Evolutionary conservation across 2,888 invertebrate species (phyloP), one percentile per base, ranked within the genome.

Genomic region (Fissipunctia ypsillon): DNA sequence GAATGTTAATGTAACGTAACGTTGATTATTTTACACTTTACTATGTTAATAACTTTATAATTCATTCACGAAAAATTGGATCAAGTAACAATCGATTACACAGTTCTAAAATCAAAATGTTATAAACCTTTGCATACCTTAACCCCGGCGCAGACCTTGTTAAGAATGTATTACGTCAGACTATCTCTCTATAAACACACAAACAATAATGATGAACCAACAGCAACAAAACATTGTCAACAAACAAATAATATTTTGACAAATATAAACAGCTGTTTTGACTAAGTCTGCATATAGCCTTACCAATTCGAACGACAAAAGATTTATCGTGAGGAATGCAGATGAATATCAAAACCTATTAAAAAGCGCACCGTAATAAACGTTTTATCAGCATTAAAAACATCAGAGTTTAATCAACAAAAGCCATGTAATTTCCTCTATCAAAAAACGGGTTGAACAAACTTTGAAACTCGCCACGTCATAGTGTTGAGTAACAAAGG

Each of bases 401-500:
- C 41, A 64, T 28, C 35, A 41, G 7, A 45, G 6, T 66, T 31
- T 50, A 25, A 56, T 82, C 22, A 65, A 65, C 60, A 56, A 65
- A 60, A 63, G 25, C 35, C 0, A n/a, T 35, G 56, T 61, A 66
- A 84, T 80, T 76, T 66, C 60, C 68, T 73, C 50, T 59, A 77
- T 63, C 48, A 66, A 77, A 80, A 84, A 77, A 72, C 63, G 63
- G 52, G 64, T 63, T 31, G 31, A 48, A 75, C 57, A 72, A 71
- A 75, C 69, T 78, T 54, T 66, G 28, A 56, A 81, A 73, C n/a
- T 22, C 43, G 82, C 70, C 35, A 3, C 43, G 70, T 84, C 82
- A 81, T 75, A 66, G 84, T 81, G 83, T 84, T 41, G 60, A 14
- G 45, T 84, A 71, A 78, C 82, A 78, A 81, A 84, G 74, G 84